Conservation (phyloP, 1,140 invertebrate species). For the Tribolium madens region DNA sequence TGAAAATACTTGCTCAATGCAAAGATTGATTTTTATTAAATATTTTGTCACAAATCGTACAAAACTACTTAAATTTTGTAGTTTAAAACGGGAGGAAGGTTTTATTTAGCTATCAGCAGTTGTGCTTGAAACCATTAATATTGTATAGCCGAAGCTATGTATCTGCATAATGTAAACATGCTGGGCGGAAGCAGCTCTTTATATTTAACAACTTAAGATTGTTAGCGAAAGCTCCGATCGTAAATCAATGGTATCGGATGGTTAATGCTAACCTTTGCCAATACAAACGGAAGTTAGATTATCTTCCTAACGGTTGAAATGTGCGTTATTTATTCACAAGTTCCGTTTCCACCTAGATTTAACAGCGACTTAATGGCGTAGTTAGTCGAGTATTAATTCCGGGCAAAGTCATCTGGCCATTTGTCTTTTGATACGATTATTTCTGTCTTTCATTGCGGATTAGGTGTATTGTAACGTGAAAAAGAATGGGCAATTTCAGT, state of each 20-base stretch:
- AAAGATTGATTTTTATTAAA: neutral
- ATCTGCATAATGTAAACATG: conserved; percentile 32
- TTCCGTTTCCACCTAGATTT: conserved; percentile 37
- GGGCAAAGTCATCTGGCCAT: conserved; percentile 11
- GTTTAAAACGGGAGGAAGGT: too few species aligned
- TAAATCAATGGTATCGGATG: conserved; percentile 27
- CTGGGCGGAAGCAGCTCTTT: conserved; percentile 15
- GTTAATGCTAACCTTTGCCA: conserved; percentile 28
- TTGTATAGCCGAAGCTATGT: neutral
- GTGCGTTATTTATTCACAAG: conserved; percentile 36
- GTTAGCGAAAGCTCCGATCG: conserved; percentile 28
- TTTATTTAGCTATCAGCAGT: neutral
- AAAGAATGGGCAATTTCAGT: conserved; percentile 17
- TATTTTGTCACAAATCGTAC: too few species aligned
- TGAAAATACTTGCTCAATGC: neutral
- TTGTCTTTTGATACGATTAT: conserved; percentile 21
- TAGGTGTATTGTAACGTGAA: neutral
- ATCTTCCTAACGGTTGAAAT: conserved; percentile 25
- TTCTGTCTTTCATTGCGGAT: neutral
- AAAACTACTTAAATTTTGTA: too few species aligned
- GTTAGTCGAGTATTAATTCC: conserved; percentile 30
- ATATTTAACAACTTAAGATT: conserved; percentile 37
- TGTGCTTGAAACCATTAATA: conserved; percentile 1
- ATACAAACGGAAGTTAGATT: conserved; percentile 34
- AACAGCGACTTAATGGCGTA: conserved; percentile 29